These are phyloP conservation scores for Sardina pilchardus DNA, from an alignment of 2,113 vertebrate genomes.

Conservation along the genomic window DNA sequence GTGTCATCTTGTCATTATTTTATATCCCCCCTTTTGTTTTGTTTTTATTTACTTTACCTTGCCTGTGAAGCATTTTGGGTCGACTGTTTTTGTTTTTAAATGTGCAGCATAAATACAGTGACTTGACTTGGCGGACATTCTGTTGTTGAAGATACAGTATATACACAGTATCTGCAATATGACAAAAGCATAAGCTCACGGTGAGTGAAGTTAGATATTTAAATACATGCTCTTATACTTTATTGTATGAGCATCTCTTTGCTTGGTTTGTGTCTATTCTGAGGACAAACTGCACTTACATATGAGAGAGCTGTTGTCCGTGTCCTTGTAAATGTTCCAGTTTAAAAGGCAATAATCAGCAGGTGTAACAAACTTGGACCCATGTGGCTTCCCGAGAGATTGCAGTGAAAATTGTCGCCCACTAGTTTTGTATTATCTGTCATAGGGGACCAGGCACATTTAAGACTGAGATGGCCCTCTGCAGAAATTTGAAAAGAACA, in stretches of 20 bases:
- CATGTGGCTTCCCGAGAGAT: conserved; percentile 21
- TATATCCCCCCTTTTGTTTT: no score
- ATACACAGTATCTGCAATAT: no score
- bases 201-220: not conserved
- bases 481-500: conserved; percentile 19
- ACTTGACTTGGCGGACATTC: not conserved
- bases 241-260: not conserved
- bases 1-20: no score
- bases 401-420: not conserved
- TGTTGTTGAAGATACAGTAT: not conserved
- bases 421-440: not conserved
- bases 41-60: no score
- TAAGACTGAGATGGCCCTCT: not conserved
- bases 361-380: conserved; percentile 13
- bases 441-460: conserved; percentile 4
- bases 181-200: not conserved
- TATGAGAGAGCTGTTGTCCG: not conserved
- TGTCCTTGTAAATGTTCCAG: conserved; percentile 9
- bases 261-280: not conserved
- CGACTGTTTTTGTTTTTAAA: no score
- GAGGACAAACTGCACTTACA: not conserved
- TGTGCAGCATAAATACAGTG: no score
- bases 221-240: no score
- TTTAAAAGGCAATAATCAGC: not conserved
- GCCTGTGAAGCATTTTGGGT: no score